Conservation (phyloP, 2,113 vertebrate species). For the Athene noctua region DNA sequence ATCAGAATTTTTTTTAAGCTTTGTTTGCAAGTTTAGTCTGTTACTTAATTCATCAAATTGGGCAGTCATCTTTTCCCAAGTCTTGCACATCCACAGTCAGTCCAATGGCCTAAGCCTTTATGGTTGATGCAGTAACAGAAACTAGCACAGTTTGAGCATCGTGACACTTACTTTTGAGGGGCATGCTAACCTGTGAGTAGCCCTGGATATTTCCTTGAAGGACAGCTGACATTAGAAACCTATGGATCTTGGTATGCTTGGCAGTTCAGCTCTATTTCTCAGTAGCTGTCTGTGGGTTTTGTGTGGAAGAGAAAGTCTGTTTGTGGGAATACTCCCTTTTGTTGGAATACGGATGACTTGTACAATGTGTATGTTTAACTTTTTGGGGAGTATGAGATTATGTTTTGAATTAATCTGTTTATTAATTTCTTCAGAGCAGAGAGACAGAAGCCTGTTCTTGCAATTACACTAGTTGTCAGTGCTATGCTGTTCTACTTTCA, state of each 20-base stretch:
- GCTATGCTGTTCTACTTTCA: neutral
- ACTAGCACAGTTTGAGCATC: neutral
- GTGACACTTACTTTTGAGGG: neutral
- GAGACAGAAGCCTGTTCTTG: neutral
- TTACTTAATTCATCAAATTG: neutral
- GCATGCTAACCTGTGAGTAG: neutral
- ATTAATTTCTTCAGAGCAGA: neutral
- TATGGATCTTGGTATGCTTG: neutral
- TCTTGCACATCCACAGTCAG: neutral
- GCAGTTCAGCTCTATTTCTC: neutral
- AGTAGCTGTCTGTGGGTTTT: neutral
- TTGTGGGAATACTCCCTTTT: neutral
- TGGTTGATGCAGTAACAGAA: neutral
- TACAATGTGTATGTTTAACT: neutral
- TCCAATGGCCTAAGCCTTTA: neutral
- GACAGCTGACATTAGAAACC: neutral
- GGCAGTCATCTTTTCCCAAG: neutral
- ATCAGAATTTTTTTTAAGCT: neutral
- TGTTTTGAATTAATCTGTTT: neutral
- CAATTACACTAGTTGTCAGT: neutral
- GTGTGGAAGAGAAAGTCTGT: neutral
- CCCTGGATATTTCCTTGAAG: neutral
- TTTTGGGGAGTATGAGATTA: neutral
- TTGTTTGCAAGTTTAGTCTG: neutral
- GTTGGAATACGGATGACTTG: neutral